Base-by-base conservation (phyloP, 2,888 invertebrate species). In the Augiades crinisus region DNA sequence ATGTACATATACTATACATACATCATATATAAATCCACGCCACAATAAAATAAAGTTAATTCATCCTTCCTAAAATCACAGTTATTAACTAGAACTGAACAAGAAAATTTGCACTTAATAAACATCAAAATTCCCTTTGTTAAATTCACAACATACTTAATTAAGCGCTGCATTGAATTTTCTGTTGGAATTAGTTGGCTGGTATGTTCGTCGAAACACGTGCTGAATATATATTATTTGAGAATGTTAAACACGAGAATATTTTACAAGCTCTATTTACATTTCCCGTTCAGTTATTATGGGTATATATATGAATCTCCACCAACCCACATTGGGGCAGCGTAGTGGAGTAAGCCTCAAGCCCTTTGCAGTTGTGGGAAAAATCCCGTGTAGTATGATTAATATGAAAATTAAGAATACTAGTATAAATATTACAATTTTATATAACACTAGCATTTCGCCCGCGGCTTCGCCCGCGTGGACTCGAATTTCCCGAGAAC, bases 121-220 rank as follows among this genome's bases (percentile, higher is more conserved):
- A 27, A 40, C 24, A 21, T 24, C 24, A 24, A 24, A 22, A 24
- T 40, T 40, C 14, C 14, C 24, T 40, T 24, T 50, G 24, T 43
- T 43, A 27, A 31, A 38, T 22, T 37, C 27, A 27, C 14, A 12
- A 27, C 45, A 14, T 7, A 31, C 30, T 31, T 31, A 38, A 51
- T 38, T 16, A 24, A 24, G 24, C 24, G 24, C 40, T 40, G 14
- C 40, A 24, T 40, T 40, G 24, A 10, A 40, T 24, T 24, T 16
- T 12, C 24, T n/a, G 40, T n/a, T 14, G 14, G 14, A 40, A 38
- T 38, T 22, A 36, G 5, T n/a, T 31, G 31, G 17, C 36, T 16
- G 16, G 34, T 34, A 36, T n/a, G n/a, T n/a, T n/a, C n/a, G n/a
- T n/a, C 17, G 4, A n/a, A 5, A 17, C n/a, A 36, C n/a, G 17